phyloP scores from a whole-genome alignment of 1,140 invertebrate species.

The Wasmannia auropunctata region DNA sequence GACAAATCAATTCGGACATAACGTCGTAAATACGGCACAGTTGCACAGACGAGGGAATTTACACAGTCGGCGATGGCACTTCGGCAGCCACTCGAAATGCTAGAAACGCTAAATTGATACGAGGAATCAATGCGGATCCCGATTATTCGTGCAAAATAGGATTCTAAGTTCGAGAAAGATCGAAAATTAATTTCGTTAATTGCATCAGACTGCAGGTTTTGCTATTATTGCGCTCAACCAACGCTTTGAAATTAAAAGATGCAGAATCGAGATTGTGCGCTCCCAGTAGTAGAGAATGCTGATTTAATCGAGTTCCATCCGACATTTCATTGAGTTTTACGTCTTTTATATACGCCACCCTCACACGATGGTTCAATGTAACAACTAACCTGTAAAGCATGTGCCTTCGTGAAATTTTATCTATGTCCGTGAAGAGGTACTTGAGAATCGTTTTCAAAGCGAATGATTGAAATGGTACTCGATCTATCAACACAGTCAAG shows the following conservation, averaged over 20 bases:
- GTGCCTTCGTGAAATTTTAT: constrained; percentile 70
- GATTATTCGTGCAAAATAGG: not conserved
- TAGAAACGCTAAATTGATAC: constrained; percentile 24
- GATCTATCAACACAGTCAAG: constrained; percentile 49
- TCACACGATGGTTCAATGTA: constrained; percentile 29
- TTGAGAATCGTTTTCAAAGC: constrained; percentile 71
- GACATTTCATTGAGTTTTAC: constrained; percentile 31
- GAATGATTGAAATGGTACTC: constrained; percentile 71
- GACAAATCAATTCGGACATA: constrained; percentile 84
- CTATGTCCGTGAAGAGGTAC: constrained; percentile 69
- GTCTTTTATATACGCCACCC: constrained; percentile 16
- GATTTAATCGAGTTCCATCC: constrained; percentile 6
- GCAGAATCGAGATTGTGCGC: not conserved
- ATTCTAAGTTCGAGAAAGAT: not conserved
- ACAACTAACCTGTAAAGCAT: constrained; percentile 46
- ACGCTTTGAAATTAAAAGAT: constrained; percentile 12
- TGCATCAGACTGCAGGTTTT: not conserved
- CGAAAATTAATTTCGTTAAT: constrained; percentile 10
- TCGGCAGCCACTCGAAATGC: constrained; percentile 1
- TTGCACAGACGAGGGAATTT: constrained; percentile 69
- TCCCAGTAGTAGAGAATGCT: not conserved
- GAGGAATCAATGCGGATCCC: constrained; percentile 15
- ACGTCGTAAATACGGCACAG: constrained; percentile 80
- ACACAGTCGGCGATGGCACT: constrained; percentile 67
- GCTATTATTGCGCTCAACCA: not conserved